Base-by-base conservation (phyloP, 2,888 invertebrate species). In the Boloria euphrosyne region DNA sequence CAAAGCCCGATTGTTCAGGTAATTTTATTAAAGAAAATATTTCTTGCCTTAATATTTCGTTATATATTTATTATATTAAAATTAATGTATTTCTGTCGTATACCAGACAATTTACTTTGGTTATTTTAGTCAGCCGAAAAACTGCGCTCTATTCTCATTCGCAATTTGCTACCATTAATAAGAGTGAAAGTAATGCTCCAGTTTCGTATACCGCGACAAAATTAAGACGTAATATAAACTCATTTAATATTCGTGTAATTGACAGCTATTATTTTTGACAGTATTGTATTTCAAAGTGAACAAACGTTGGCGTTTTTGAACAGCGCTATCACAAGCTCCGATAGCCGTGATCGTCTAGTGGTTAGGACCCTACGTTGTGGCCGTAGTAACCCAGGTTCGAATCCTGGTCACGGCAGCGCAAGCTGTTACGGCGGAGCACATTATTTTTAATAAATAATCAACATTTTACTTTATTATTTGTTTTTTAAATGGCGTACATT, bases 321-420 rank as follows among this genome's bases (percentile, higher is more conserved):
- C 18, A 1, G 0, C 1, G 16, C 16, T 1, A 4, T 13, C 47
- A 69, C 58, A 53, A 53, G 71, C 75, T 75, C 75, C 76, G 71
- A 70, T 50, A 77, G 77, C 76, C 76, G 77, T 93, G 94, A 94
- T 94, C 94, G 94, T 94, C 94, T 94, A 94, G 94, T 94, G 94
- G 94, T 94, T 94, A 94, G 94, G 94, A 95, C 94, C 93, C 94
- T 94, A 94, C 94, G 94, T 95, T 95, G 94, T 95, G 94, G 94
- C 94, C 76, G 94, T 94, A 94, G 94, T 94, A 95, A 95, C 94
- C 94, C 94, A 94, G 95, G 94, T 95, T 95, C 94, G 94, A 95
- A 94, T 94, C 94, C 94, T 94, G 93, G 94, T 94, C 94, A 94
- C 94, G 94, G 94, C 85, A 86, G 83, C 83, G 78, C 67, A 38